Base-by-base conservation (phyloP, 2,888 invertebrate genomes). In the Acanthosoma haemorrhoidale region DNA sequence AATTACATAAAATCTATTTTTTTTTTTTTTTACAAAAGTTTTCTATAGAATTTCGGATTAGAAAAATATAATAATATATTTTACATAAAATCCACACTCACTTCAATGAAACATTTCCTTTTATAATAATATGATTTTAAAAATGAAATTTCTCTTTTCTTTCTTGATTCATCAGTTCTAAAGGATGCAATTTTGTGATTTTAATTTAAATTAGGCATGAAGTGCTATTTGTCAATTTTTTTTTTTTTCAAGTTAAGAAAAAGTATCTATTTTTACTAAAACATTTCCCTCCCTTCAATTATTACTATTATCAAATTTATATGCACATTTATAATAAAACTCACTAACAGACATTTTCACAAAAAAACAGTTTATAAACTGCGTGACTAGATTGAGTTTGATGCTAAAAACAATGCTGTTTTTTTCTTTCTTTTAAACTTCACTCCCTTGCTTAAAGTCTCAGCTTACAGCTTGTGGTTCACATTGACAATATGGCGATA, bases 321-420 rank as follows among this genome's bases (percentile, higher is more conserved):
- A n/a, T n/a, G n/a, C n/a, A n/a, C n/a, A n/a, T n/a, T n/a, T n/a
- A 51, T n/a, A 51, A 51, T 13, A 25, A 25, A 25, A 13, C 13
- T 51, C 21, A 51, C 51, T 51, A 25, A 51, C 51, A 25, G 51
- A 21, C 25, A 51, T 51, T 51, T 51, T 51, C 29, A 51, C 29
- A 25, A 25, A n/a, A n/a, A n/a, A 51, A 51, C 51, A 51, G 51
- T 13, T 6, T n/a, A 25, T 8, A 51, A 51, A 51, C 51, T 51
- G 51, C 25, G 21, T 51, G 51, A 51, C 51, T 51, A 51, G 51
- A 51, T 51, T 51, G 51, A n/a, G 25, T 51, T 51, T 51, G 51
- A 51, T 51, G 51, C 29, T 51, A 25, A 18, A 21, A 51, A 25
- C 51, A 51, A 25, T 51, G 11, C 25, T 51, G 51, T 51, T 21